Base-by-base conservation (phyloP, 2,888 invertebrate species). In the Thecophora atra region DNA sequence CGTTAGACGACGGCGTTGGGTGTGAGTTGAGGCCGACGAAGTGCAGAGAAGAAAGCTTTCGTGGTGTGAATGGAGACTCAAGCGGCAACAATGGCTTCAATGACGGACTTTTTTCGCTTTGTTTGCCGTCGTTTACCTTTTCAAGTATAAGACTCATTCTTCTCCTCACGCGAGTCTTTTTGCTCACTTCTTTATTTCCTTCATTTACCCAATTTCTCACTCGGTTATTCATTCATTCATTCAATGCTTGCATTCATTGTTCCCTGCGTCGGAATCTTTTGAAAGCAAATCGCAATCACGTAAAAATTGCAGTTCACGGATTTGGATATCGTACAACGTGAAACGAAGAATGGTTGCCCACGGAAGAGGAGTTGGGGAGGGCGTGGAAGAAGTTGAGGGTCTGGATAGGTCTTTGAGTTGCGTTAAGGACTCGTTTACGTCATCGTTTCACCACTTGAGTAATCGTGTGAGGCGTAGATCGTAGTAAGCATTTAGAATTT, bases 271-370 rank as follows among this genome's bases (percentile, higher is more conserved):
- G 7, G 8, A 64, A 64, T 64, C 64, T 11, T 64, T 64, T 64
- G 47, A 51, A 47, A 44, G 47, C 64, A 47, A 17, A 64, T 44
- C 47, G 64, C 44, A 64, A 47, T 64, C 64, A 64, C 64, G 64
- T 64, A 64, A 47, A 64, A 64, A 64, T 47, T 64, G 64, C 64
- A 24, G 11, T 47, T 64, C 64, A 21, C 44, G 47, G 24, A 24
- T 47, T 64, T 64, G 26, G 17, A 64, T 44, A 47, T 44, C 28
- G 47, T 47, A n/a, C 47, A 47, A 17, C 47, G 47, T 15, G n/a
- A 44, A 44, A 11, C 13, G 44, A 11, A 13, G 44, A 44, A 13
- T 2, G 47, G 13, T 15, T 5, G 47, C 1, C n/a, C 8, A 5
- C 47, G 13, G 47, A 2, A n/a, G 47, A 3, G 28, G 58, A 13